A percentile compares a stretch with the other conserved stretches of the same genome.
Evolutionary conservation across 1,140 invertebrate species (phyloP).

Genomic region (Elysia chlorotica): DNA sequence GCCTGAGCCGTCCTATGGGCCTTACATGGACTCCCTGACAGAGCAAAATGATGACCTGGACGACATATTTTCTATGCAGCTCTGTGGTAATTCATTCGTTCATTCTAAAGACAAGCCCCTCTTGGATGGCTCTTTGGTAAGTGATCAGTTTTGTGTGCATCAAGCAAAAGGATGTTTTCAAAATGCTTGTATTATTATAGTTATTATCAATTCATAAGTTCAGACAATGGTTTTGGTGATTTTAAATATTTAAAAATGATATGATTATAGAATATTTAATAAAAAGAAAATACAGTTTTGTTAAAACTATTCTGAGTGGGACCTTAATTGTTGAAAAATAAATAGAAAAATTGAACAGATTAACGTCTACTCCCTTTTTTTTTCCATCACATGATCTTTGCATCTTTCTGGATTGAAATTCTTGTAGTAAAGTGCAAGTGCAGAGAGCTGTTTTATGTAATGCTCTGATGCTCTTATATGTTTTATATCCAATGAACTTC

Average conservation of each 20-base stretch:
- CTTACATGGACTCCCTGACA: conserved; percentile 54
- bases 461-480: no score
- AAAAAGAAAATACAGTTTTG: neutral
- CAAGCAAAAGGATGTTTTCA: no score
- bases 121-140: conserved; percentile 49
- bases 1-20: conserved; percentile 47
- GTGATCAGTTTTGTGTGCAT: conserved; percentile 17
- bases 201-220: no score
- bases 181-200: no score
- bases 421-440: no score
- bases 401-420: no score
- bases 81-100: conserved; percentile 50
- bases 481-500: no score
- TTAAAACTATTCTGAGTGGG: neutral
- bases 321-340: no score
- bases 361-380: no score
- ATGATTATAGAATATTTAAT: neutral
- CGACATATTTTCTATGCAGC: conserved; percentile 55
- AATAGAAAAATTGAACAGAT: no score
- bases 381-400: no score
- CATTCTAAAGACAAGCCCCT: conserved; percentile 9
- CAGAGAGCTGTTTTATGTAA: no score
- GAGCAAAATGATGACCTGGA: conserved; percentile 23
- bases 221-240: neutral
- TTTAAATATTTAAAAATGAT: neutral